Base-by-base conservation (phyloP, 92 coral and sea anemone species). In the Epizoanthus rinbou region DNA sequence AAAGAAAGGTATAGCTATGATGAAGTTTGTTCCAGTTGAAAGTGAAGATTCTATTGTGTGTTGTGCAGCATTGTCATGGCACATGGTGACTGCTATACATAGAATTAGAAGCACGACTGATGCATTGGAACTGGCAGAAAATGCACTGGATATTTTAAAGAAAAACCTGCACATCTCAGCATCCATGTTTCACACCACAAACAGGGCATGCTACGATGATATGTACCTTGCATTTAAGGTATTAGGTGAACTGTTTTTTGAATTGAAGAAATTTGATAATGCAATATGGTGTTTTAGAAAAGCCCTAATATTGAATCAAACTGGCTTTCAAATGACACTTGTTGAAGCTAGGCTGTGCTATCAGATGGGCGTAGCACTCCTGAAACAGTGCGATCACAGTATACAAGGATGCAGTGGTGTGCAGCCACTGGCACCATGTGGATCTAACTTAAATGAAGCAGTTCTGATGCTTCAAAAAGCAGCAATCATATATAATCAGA, bases 251-350 rank as follows among this genome's bases (percentile, higher is more conserved):
- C 25, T 60, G 63, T 78, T 78, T 57, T 21, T 59, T 4, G 71
- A 60, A 21, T 43, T 15, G 18, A 62, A 78, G 43, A 62, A 62
- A 15, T 78, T 9, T 10, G 24, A 59, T 21, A n/a, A 76, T 13
- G 82, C 70, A 3, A 19, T 62, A 1, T 76, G 82, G 82, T 76
- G 82, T 39, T 76, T 60, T 50, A 76, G 25, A 17, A 59, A 62
- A 5, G 39, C 57, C 14, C 16, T 41, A n/a, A 35, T 7, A 62
- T 17, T 76, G 3, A n/a, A 10, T 37, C 69, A 76, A 59, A 60
- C 17, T 10, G 9, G 15, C 67, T 21, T 8, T 28, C 15, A 75
- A 15, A 33, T 18, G 8, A 24, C 7, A 50, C 8, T 16, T 39
- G 19, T 59, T n/a, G 14, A 22, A 35, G 56, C 22, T 10, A 25